Evolutionary conservation across 1,140 invertebrate genomes (phyloP).

Genomic region (Eupristina koningsbergeri): DNA sequence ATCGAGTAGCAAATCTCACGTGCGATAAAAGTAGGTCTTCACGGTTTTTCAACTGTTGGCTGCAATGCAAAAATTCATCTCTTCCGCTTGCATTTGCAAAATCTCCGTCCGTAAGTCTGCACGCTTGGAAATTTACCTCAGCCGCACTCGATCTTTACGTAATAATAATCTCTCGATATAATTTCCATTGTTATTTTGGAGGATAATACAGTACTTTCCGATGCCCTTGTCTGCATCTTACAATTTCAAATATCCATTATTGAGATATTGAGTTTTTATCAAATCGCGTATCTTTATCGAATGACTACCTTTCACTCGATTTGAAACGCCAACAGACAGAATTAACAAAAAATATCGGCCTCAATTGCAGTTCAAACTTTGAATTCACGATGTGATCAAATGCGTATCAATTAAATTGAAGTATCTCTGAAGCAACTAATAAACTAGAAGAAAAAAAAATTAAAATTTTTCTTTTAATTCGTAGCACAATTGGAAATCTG

Average conservation of each 20-base stretch:
- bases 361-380: too few species aligned
- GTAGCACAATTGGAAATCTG: too few species aligned
- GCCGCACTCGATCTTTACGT: background rate
- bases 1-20: background rate
- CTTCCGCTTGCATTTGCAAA: background rate
- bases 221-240: too few species aligned
- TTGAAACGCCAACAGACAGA: background rate
- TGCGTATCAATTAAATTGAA: background rate
- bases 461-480: too few species aligned
- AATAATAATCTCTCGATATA: background rate
- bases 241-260: too few species aligned
- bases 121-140: background rate
- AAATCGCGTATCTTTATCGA: background rate
- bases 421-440: background rate
- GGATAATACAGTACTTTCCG: too few species aligned
- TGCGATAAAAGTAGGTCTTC: constrained; percentile 8
- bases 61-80: constrained; percentile 20
- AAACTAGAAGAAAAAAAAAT: background rate
- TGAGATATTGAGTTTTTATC: too few species aligned
- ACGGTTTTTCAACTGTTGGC: background rate
- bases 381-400: background rate
- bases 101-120: background rate
- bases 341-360: background rate
- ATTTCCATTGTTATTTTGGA: too few species aligned
- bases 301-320: background rate